Percentiles rank a stretch among this genome's conserved stretches.
Conservation (phyloP, 1,140 invertebrate species). For the Saxidomus purpurata region DNA sequence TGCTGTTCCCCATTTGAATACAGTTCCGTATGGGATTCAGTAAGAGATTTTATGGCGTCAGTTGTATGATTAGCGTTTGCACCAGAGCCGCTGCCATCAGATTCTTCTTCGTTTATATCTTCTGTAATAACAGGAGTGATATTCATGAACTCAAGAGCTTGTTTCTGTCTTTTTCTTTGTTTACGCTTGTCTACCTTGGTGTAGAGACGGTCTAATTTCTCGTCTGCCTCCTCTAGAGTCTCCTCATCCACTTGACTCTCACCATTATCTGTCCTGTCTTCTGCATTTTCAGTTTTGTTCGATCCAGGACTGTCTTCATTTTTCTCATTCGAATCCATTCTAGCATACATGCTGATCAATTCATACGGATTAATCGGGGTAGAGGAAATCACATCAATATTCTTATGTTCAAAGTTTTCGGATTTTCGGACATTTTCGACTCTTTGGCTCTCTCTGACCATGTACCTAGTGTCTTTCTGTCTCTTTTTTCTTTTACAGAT, state of each 20-base stretch:
- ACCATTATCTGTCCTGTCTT: neutral
- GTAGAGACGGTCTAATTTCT: neutral
- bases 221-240: neutral
- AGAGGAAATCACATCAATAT: constrained; percentile 19
- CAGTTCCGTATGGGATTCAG: neutral
- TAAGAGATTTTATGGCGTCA: neutral
- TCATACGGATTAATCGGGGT: constrained; percentile 26
- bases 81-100: neutral
- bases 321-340: neutral
- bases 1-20: neutral
- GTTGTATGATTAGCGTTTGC: neutral
- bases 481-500: neutral
- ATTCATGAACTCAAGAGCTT: too few relatives aligned
- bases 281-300: neutral
- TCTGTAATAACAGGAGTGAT: neutral
- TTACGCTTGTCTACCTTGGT: neutral
- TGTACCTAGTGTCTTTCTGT: constrained; percentile 15
- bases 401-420: neutral
- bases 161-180: neutral
- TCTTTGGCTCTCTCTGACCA: neutral
- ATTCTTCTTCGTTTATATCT: too few relatives aligned
- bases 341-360: neutral
- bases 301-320: neutral
- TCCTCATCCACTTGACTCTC: neutral
- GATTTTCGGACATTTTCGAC: neutral